Base-by-base conservation (phyloP, 2,888 invertebrate genomes). In the Tiphia femorata region DNA sequence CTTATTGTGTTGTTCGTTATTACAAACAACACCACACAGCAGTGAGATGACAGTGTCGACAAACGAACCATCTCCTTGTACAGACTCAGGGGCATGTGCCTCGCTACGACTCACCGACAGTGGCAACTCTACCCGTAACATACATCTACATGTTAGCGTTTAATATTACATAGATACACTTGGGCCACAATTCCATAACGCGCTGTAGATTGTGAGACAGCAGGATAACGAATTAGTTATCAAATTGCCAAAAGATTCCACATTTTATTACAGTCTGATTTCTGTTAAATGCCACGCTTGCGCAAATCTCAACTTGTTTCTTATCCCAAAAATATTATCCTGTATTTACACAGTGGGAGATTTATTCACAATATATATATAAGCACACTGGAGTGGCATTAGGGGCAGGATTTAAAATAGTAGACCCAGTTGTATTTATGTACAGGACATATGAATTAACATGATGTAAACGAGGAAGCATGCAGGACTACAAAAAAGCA, bases 11-110 rank as follows among this genome's bases (percentile, higher is more conserved):
- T 81, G 81, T 69, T 81, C 79, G 65, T 80, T 78, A 74, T 74
- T 80, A 76, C 81, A 81, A 79, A 80, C 68, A 81, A 81, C 69
- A 75, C 81, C 77, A 74, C 84, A 84, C 73, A 85, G 78, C 71
- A 83, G 73, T 62, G 83, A 81, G 78, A 84, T 79, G 76, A 84
- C 56, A 62, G 77, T 76, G 66, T 79, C 78, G 80, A 84, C 62
- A 75, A 84, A 60, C 46, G 82, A 81, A 71, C 73, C 81, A 67
- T 79, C 72, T 73, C 75, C 80, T 79, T 74, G 76, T 50, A 68
- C 57, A 56, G 67, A 68, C 58, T 80, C 76, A 55, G 79, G 69
- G 67, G 67, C 68, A 75, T 68, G 74, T 72, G 76, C 76, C 73
- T 80, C 80, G 66, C 75, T 81, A 80, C 72, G 79, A 70, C 74